These are phyloP conservation scores for Leucophenga montana DNA, from an alignment of 2,888 invertebrate genomes.

Conservation along the genomic window DNA sequence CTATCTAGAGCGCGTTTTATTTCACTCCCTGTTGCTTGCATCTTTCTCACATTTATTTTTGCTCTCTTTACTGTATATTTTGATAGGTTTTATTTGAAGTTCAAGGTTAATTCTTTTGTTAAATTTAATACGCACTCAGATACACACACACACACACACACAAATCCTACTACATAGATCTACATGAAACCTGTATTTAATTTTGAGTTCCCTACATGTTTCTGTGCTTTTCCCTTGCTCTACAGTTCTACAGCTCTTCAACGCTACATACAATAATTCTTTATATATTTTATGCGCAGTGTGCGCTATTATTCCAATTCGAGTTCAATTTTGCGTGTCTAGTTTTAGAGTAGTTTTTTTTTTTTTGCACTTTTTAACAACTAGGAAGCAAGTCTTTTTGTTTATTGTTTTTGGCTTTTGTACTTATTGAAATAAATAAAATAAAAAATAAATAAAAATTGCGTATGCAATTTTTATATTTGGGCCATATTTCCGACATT, in stretches of 20 bases:
- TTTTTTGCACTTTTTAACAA: slow-evolving; percentile 26
- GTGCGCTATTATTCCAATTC: slow-evolving; percentile 1
- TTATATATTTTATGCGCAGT: slow-evolving; percentile 1
- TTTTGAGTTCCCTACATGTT: slow-evolving; percentile 34
- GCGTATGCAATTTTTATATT: background rate
- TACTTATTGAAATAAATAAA: background rate
- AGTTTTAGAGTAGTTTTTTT: background rate
- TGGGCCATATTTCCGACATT: background rate
- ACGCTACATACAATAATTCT: background rate
- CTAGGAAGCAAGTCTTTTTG: slow-evolving; percentile 54
- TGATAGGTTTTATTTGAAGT: slow-evolving; percentile 57
- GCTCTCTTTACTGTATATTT: slow-evolving; percentile 16
- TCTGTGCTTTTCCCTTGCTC: slow-evolving; percentile 31
- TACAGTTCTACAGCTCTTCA: background rate
- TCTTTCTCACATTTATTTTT: background rate
- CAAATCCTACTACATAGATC: slow-evolving; percentile 8
- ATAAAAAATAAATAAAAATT: background rate
- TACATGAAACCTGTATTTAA: slow-evolving; percentile 48
- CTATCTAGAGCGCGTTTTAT: slow-evolving; percentile 16
- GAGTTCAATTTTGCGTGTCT: slow-evolving; percentile 4
- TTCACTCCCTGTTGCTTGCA: background rate
- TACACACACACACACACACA: slow-evolving; percentile 23
- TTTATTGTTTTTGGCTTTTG: background rate
- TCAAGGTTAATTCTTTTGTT: slow-evolving; percentile 67
- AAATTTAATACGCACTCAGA: slow-evolving; percentile 28